phyloP scores from a whole-genome alignment of 2,113 vertebrate species.

The Megaptera novaeangliae region DNA sequence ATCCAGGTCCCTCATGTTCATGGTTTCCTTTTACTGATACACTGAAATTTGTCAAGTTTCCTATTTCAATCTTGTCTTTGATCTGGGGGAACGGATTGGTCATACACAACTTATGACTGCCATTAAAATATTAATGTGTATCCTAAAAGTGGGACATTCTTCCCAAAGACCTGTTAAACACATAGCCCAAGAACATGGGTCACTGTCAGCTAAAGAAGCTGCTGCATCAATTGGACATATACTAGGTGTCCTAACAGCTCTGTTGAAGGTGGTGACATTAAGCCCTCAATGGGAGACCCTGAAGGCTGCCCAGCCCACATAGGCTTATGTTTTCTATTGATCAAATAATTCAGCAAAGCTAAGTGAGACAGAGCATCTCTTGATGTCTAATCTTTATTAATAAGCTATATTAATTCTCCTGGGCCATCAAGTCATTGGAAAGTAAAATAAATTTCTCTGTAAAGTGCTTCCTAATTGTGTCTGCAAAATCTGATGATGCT shows the following conservation, averaged over 20 bases:
- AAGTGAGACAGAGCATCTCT: not conserved
- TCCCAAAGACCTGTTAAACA: not conserved
- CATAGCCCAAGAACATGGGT: not conserved
- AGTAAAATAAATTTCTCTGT: constrained; percentile 20
- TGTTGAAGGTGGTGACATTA: not conserved
- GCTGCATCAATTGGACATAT: too few species aligned
- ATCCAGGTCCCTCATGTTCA: not conserved
- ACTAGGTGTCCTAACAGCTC: not conserved
- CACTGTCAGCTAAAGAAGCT: not conserved
- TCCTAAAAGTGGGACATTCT: not conserved
- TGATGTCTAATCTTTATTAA: not conserved
- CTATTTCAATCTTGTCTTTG: not conserved
- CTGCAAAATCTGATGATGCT: not conserved
- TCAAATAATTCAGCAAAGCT: not conserved
- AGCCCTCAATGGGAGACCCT: not conserved
- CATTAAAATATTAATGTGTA: not conserved
- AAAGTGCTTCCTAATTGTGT: constrained; percentile 2
- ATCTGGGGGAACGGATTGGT: not conserved
- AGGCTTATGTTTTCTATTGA: not conserved
- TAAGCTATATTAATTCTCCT: not conserved
- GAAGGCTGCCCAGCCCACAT: not conserved
- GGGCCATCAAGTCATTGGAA: not conserved
- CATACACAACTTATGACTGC: not conserved
- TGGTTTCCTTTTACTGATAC: not conserved
- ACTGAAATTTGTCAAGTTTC: not conserved